Evolutionary conservation across 2,797 vertebrate genomes (phyloP).

Genomic region (Lepus oiostolus): DNA sequence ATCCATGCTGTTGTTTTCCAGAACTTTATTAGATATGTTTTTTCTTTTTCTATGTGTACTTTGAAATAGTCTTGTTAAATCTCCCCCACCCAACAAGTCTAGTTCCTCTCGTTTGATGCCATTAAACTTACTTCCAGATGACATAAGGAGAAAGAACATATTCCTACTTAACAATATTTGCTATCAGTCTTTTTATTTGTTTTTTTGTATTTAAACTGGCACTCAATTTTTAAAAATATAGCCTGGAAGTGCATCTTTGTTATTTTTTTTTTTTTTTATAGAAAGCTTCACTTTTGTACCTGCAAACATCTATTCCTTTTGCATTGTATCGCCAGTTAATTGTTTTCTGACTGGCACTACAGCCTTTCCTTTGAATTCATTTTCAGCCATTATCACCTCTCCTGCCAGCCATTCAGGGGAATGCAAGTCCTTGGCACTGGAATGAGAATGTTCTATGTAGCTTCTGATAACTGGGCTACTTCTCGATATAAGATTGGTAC

Average conservation of each 20-base stretch:
- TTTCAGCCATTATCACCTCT: not conserved
- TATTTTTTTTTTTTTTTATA: constrained; percentile 43
- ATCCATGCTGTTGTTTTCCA: not conserved
- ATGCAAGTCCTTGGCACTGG: not conserved
- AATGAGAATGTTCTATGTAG: not conserved
- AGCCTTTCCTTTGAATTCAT: not conserved
- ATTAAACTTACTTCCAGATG: not conserved
- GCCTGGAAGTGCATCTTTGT: not conserved
- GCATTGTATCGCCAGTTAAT: not conserved
- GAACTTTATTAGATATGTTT: not conserved
- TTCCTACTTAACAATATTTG: not conserved
- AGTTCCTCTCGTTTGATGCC: not conserved
- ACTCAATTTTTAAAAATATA: not conserved
- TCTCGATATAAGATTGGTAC: not conserved
- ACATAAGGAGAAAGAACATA: not conserved
- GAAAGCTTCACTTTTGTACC: not conserved
- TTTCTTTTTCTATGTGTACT: not conserved
- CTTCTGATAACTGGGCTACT: not conserved
- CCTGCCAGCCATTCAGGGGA: not conserved
- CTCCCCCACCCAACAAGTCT: fast-evolving
- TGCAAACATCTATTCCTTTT: not conserved
- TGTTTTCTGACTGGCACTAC: not conserved
- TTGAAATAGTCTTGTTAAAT: not conserved
- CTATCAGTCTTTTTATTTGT: not conserved
- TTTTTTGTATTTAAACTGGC: not conserved